A percentile compares a stretch with the other conserved stretches of the same genome.
Evolutionary conservation across 2,888 invertebrate species (phyloP).

Genomic region (Emmelina monodactyla): DNA sequence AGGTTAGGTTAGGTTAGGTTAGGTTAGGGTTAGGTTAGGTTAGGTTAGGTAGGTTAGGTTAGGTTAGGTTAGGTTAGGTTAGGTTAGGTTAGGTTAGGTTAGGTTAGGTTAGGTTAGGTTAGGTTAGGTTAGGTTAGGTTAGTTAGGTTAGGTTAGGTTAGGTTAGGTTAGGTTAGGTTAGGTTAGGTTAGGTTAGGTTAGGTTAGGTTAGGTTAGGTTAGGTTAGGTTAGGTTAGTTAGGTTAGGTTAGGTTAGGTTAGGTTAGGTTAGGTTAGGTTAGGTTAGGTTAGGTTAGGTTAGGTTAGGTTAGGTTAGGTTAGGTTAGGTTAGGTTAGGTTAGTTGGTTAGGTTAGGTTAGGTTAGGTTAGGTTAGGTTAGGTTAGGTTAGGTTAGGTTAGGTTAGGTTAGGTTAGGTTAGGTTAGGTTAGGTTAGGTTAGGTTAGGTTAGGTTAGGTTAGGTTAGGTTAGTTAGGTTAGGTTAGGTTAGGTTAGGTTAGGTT

Average conservation of each 20-base stretch:
- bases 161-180: slow-evolving; percentile 16
- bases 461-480: slow-evolving; percentile 3
- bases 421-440: slow-evolving; percentile 10
- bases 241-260: slow-evolving; percentile 19
- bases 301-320: slow-evolving; percentile 18
- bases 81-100: slow-evolving; percentile 9
- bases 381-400: slow-evolving; percentile 11
- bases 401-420: slow-evolving; percentile 12
- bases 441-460: slow-evolving; percentile 9
- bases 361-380: slow-evolving; percentile 14
- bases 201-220: slow-evolving; percentile 15
- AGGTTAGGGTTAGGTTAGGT: slow-evolving; percentile 16
- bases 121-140: slow-evolving; percentile 15
- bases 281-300: slow-evolving; percentile 19
- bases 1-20: slow-evolving; percentile 15
- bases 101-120: slow-evolving; percentile 11
- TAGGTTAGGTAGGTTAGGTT: slow-evolving; percentile 12
- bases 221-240: slow-evolving; percentile 15
- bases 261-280: slow-evolving; percentile 20
- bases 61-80: slow-evolving; percentile 10
- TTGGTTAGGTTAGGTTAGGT: slow-evolving; percentile 16
- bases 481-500: slow-evolving; percentile 14
- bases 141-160: slow-evolving; percentile 16
- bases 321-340: slow-evolving; percentile 16
- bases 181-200: slow-evolving; percentile 14